Base-by-base conservation (phyloP, 2,113 vertebrate genomes). In the Burhinus oedicnemus region DNA sequence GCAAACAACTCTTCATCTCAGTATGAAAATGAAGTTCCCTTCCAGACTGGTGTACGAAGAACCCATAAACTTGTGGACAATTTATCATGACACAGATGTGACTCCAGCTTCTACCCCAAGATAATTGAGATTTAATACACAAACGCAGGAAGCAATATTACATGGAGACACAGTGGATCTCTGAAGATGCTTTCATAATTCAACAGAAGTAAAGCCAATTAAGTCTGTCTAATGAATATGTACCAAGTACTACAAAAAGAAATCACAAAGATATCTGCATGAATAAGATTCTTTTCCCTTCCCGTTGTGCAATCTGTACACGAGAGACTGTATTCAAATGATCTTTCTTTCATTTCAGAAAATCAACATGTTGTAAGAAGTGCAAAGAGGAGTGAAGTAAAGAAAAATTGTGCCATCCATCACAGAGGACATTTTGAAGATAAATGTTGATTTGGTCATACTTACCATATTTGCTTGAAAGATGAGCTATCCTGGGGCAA, bases 401-500 rank as follows among this genome's bases (percentile, higher is more conserved):
- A 94, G 87, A 68, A n/a, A 90, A 87, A 81, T 52, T 26, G 7
- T 57, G 5, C 23, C 38, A 38, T 65, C 44, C n/a, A n/a, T 69
- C 34, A 68, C 49, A 64, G 87, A 89, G 93, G 87, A 91, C n/a
- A 45, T 76, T 87, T 91, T 89, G 71, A 85, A 51, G 57, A 51
- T 55, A 87, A 92, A 38, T 81, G 71, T 60, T 75, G 72, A 81
- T 71, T 52, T 82, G 11, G 25, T 87, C 83, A 69, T 70, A 60
- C 27, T 88, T 87, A 68, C 17, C 61, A 18, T 81, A 47, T 89
- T 94, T 87, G 25, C 36, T 58, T 44, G 44, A 89, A 57, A 94
- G 75, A 91, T 90, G 87, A 93, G 45, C 34, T 95, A 84, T 81
- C 78, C 95, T 83, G 79, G 51, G 72, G 70, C 77, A 92, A 88